phyloP scores from a whole-genome alignment of 1,140 invertebrate species.

The Dinothrombium tinctorium region DNA sequence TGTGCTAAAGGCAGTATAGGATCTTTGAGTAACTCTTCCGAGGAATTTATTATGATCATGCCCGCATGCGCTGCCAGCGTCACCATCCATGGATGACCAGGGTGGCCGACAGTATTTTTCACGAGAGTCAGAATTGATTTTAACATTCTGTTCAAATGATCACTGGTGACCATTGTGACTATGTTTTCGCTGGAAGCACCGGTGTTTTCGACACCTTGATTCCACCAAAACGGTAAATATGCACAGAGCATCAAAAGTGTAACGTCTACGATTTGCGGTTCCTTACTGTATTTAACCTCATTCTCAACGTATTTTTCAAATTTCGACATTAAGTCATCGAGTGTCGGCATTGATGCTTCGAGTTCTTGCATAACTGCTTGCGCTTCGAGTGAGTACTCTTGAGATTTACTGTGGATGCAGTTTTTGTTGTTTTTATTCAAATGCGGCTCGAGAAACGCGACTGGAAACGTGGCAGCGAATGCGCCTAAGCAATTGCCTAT shows the following conservation, averaged over 20 bases:
- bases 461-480: slow-evolving; percentile 92
- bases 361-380: slow-evolving; percentile 30
- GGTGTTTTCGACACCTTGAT: slow-evolving; percentile 81
- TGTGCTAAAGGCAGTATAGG: slow-evolving; percentile 68
- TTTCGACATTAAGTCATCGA: slow-evolving; percentile 69
- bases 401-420: slow-evolving; percentile 77
- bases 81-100: slow-evolving; percentile 91
- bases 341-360: slow-evolving; percentile 43
- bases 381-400: slow-evolving; percentile 85
- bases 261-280: slow-evolving; percentile 88
- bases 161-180: slow-evolving; percentile 83
- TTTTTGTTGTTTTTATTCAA: slow-evolving; percentile 91
- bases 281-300: slow-evolving; percentile 68
- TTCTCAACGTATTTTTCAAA: slow-evolving; percentile 89
- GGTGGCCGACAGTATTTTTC: slow-evolving; percentile 82
- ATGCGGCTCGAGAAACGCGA: slow-evolving; percentile 90
- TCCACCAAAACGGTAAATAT: slow-evolving; percentile 95
- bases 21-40: slow-evolving; percentile 63
- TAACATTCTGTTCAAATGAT: slow-evolving; percentile 88
- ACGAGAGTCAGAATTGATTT: slow-evolving; percentile 90
- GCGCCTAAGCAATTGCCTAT: slow-evolving; percentile 77
- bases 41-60: slow-evolving; percentile 79
- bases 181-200: slow-evolving; percentile 46
- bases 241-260: slow-evolving; percentile 81
- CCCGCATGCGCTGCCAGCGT: slow-evolving; percentile 73